These are phyloP conservation scores for Cephus nigrinus DNA, from an alignment of 2,888 invertebrate genomes.

Conservation along the genomic window DNA sequence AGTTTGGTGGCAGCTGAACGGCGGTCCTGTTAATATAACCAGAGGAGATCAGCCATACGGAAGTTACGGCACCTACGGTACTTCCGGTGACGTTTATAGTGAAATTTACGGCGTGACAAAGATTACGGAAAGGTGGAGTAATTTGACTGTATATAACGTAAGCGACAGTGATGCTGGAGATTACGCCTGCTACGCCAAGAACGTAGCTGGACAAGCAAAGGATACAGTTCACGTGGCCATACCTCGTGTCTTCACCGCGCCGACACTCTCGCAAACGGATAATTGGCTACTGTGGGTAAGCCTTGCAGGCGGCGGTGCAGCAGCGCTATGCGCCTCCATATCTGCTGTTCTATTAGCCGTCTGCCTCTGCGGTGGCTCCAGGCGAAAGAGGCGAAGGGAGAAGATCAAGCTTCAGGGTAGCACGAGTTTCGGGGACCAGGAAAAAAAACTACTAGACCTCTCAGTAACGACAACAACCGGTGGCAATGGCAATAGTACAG, in stretches of 20 bases:
- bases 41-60: conserved; percentile 40
- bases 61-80: conserved; percentile 40
- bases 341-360: conserved; percentile 72
- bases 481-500: conserved; percentile 62
- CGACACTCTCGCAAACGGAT: conserved; percentile 80
- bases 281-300: conserved; percentile 79
- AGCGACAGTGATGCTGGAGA: conserved; percentile 86
- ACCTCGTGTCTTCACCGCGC: conserved; percentile 79
- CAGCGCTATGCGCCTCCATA: conserved; percentile 73
- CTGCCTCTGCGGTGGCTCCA: conserved; percentile 69
- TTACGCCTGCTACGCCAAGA: conserved; percentile 84
- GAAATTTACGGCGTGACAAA: conserved; percentile 43
- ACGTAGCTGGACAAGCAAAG: conserved; percentile 69
- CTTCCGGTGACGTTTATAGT: conserved; percentile 43
- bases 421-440: conserved; percentile 88
- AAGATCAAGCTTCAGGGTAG: conserved; percentile 81
- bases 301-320: conserved; percentile 78
- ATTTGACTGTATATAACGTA: conserved; percentile 84
- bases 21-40: conserved; percentile 70
- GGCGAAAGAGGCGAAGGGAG: conserved; percentile 68
- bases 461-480: conserved; percentile 79
- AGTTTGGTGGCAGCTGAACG: conserved; percentile 86
- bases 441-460: conserved; percentile 85
- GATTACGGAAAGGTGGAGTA: conserved; percentile 75
- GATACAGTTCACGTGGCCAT: conserved; percentile 73